phyloP scores from a whole-genome alignment of 2,113 vertebrate species.

The Dunckerocampus dactyliophorus region DNA sequence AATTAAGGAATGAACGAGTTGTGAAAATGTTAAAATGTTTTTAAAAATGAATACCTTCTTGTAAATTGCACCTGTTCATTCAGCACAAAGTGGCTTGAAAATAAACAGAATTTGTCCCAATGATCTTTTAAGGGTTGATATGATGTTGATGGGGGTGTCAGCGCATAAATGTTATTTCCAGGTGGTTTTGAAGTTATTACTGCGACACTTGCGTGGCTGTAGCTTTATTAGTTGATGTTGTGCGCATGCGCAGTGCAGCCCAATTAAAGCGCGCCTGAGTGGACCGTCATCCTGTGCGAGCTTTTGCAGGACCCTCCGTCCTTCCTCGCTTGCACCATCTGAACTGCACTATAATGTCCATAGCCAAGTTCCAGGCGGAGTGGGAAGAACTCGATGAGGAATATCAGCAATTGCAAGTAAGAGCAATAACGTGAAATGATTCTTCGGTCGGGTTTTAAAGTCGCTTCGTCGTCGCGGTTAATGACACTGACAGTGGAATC shows the following conservation, averaged over 20 bases:
- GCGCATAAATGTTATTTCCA: too few species aligned
- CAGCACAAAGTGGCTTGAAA: too few species aligned
- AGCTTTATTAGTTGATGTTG: background rate
- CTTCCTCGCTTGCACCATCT: background rate
- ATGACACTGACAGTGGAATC: constrained; percentile 13
- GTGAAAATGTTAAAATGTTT: too few species aligned
- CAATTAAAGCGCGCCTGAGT: constrained; percentile 27
- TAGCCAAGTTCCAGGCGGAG: constrained; percentile 75
- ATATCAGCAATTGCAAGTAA: constrained; percentile 89
- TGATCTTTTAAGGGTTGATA: too few species aligned
- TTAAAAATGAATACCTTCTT: too few species aligned
- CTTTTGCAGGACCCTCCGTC: background rate
- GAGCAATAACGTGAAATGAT: background rate
- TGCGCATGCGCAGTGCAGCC: constrained; percentile 47
- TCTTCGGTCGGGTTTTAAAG: background rate
- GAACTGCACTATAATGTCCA: constrained; percentile 60
- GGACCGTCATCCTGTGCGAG: constrained; percentile 7
- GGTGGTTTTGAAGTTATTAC: too few species aligned
- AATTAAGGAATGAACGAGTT: too few species aligned
- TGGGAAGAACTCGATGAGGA: constrained; percentile 85
- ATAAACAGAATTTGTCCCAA: too few species aligned
- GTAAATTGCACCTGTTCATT: too few species aligned
- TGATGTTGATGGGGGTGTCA: too few species aligned
- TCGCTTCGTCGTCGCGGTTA: background rate
- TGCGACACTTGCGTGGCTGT: background rate